A percentile compares a stretch with the other conserved stretches of the same genome.
These are phyloP conservation scores for Chiloscyllium plagiosum DNA, from an alignment of 2,113 vertebrate species.

Conservation along the genomic window DNA sequence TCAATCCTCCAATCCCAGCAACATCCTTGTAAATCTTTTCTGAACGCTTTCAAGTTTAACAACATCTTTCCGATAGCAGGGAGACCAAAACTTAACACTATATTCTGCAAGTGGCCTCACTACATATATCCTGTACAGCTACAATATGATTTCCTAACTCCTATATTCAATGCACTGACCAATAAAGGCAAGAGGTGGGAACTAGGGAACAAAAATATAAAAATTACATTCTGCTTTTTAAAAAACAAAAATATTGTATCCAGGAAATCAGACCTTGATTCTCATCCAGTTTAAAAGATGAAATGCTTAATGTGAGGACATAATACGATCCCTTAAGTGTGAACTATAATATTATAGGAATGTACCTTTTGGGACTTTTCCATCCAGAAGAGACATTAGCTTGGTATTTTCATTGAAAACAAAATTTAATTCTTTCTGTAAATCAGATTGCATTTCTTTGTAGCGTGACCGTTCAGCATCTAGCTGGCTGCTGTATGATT, in stretches of 20 bases:
- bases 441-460: constrained; percentile 72
- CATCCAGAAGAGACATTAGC: constrained; percentile 66
- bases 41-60: no score
- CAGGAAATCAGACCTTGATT: neutral
- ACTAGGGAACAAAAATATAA: neutral
- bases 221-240: neutral
- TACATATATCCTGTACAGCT: no score
- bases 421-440: constrained; percentile 76
- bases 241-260: neutral
- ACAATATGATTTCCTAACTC: no score
- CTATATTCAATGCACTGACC: no score
- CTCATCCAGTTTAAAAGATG: neutral
- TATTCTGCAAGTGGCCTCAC: no score
- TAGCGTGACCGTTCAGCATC: constrained; percentile 61
- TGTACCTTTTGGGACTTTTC: constrained; percentile 79
- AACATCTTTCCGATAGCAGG: no score
- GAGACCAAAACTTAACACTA: no score
- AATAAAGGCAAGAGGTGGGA: neutral
- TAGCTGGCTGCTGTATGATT: constrained; percentile 56
- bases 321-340: neutral
- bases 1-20: no score
- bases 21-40: no score
- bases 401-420: constrained; percentile 76
- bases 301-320: neutral
- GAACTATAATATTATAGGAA: neutral